Evolutionary conservation across 2,888 invertebrate species (phyloP).

Genomic region (Drosophila emarginata): DNA sequence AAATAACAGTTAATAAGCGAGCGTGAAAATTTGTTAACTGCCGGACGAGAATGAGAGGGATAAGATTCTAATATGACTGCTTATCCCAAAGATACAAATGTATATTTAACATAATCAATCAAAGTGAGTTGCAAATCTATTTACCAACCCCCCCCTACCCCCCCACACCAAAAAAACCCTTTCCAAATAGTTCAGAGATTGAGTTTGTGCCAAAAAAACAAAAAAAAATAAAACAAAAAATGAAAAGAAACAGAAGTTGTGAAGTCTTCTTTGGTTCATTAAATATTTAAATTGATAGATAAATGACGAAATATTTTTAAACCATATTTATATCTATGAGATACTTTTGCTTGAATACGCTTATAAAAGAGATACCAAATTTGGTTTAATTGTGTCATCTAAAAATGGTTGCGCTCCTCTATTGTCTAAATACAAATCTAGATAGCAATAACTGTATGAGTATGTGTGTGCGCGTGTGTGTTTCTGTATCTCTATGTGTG

Average conservation of each 20-base stretch:
- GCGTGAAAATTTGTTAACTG: constrained; percentile 35
- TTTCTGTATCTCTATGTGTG: constrained; percentile 17
- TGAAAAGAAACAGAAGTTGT: background rate
- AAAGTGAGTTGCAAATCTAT: constrained; percentile 50
- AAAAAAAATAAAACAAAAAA: background rate
- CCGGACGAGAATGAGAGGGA: constrained; percentile 9
- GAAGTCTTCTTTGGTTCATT: constrained; percentile 48
- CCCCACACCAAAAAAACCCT: background rate
- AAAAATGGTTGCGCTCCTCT: constrained; percentile 39
- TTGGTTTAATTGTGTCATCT: constrained; percentile 36
- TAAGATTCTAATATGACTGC: background rate
- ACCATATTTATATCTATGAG: background rate
- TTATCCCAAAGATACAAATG: constrained; percentile 6
- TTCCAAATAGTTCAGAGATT: constrained; percentile 36
- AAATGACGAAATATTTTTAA: constrained; percentile 20
- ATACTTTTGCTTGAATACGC: background rate
- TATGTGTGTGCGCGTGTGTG: constrained; percentile 34
- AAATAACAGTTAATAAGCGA: constrained; percentile 47
- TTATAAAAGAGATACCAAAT: constrained; percentile 24
- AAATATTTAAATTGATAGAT: constrained; percentile 65
- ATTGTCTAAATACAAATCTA: constrained; percentile 27
- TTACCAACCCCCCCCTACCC: too few species aligned
- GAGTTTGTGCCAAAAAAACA: constrained; percentile 20
- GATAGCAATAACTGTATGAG: constrained; percentile 26
- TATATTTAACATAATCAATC: constrained; percentile 26